Percentiles rank a stretch among this genome's conserved stretches.
phyloP scores from a whole-genome alignment of 2,797 vertebrate species.

The Threskiornis aethiopicus region DNA sequence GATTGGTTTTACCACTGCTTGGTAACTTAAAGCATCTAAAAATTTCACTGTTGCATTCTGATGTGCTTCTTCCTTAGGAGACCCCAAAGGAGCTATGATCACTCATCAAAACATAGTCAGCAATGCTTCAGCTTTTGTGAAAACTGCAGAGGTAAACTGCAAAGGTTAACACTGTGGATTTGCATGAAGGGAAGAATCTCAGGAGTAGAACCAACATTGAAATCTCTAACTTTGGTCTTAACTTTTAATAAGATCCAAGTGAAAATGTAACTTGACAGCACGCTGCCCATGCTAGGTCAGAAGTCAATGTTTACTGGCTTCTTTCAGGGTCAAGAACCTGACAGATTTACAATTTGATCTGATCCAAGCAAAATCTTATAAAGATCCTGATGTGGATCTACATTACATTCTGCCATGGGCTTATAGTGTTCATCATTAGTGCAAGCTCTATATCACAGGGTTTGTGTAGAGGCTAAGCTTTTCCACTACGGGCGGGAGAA shows the following conservation, averaged over 20 bases:
- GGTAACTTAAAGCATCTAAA: not conserved
- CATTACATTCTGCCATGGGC: fast-evolving
- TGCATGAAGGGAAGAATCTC: not conserved
- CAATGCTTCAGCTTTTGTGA: constrained; percentile 79
- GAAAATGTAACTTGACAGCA: not conserved
- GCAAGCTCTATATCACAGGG: not conserved
- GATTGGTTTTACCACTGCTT: not conserved
- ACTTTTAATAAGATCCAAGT: not conserved
- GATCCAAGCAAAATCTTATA: not conserved
- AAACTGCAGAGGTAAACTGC: constrained; percentile 79
- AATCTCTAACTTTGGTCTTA: not conserved
- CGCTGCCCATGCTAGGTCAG: not conserved
- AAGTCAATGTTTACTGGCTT: not conserved
- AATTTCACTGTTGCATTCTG: not conserved
- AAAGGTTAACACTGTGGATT: not conserved
- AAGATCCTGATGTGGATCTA: not conserved
- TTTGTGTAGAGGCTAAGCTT: not conserved
- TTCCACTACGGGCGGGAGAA: not conserved
- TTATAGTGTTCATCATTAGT: not conserved
- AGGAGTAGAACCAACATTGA: not conserved
- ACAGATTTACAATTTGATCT: not conserved
- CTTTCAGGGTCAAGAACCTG: not conserved
- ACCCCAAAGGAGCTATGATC: constrained; percentile 82
- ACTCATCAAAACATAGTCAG: constrained; percentile 79
- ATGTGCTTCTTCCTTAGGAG: constrained; percentile 70